Evolutionary conservation across 1,140 invertebrate genomes (phyloP), one percentile per base, ranked within the genome.

Genomic region (Heliothis subflexa): DNA sequence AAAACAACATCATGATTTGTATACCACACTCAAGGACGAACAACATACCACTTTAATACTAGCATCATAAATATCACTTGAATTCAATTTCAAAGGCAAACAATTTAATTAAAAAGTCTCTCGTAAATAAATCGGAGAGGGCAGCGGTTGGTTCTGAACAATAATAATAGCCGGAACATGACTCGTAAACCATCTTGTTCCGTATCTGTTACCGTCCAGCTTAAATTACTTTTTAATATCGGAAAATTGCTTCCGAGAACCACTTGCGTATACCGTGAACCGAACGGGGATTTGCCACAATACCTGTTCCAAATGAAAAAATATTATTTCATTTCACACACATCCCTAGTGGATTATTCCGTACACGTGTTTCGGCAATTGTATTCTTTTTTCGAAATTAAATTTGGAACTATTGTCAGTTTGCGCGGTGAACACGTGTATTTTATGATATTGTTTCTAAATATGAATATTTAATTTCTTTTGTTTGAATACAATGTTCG

Each of bases 151-250:
- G 57, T 28, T 4, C 57, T 11, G 57, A 61, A 61, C 14, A 61
- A 14, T 33, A 2, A 33, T 64, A 45, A 64, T 47, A 45, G 33
- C 33, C 28, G 61, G 49, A 45, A 74, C 21, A 71, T 21, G 33
- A n/a, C 52, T 76, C 64, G 68, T 72, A 71, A 70, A 71, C 50
- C 47, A 77, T 72, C 61, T 71, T 64, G 68, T 40, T 79, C 55
- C 62, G 59, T 54, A 28, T 28, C 62, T 50, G 52, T 52, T 45
- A 16, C 57, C 57, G 16, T 40, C 33, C 33, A 40, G 70, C n/a
- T 76, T 61, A 74, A 82, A 79, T 82, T 70, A 75, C 61, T 70
- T 75, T 82, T 79, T 82, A 78, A 82, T 82, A 82, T 79, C 78
- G 61, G 78, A 57, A 79, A 79, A 82, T 80, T 79, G 78, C 73